Conservation (phyloP, 1,140 invertebrate species). For the Musca vetustissima region DNA sequence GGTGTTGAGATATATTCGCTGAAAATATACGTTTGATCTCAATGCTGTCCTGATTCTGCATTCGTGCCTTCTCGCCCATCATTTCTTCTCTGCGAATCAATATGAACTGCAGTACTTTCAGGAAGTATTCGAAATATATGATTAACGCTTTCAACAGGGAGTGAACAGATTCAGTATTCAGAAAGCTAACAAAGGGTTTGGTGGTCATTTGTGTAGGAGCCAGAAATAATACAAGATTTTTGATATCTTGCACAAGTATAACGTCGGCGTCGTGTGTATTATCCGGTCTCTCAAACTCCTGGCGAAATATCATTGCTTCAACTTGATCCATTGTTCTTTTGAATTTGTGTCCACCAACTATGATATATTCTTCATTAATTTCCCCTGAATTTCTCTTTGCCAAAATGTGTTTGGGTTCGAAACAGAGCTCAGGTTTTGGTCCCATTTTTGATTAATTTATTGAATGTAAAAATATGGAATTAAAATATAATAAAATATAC, state of each 20-base stretch:
- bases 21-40: conserved; percentile 46
- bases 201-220: conserved; percentile 40
- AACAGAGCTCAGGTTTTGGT: too few species aligned
- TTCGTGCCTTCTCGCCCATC: conserved; percentile 35
- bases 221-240: conserved; percentile 45
- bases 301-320: conserved; percentile 47
- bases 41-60: conserved; percentile 45
- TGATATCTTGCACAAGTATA: conserved; percentile 43
- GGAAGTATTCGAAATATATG: conserved; percentile 52
- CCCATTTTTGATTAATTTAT: too few species aligned
- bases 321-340: conserved; percentile 40
- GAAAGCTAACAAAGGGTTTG: conserved; percentile 40
- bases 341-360: conserved; percentile 41
- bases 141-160: conserved; percentile 42
- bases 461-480: too few species aligned
- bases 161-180: conserved; percentile 40
- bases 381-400: not conserved
- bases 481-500: too few species aligned
- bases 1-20: conserved; percentile 41
- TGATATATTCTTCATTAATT: conserved; percentile 36
- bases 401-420: too few species aligned
- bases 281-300: conserved; percentile 34
- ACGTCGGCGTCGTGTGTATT: conserved; percentile 40
- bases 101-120: conserved; percentile 47
- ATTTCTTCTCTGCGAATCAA: conserved; percentile 47